Conservation (phyloP, 1,140 invertebrate genomes). For the Psilanteris sp. region DNA sequence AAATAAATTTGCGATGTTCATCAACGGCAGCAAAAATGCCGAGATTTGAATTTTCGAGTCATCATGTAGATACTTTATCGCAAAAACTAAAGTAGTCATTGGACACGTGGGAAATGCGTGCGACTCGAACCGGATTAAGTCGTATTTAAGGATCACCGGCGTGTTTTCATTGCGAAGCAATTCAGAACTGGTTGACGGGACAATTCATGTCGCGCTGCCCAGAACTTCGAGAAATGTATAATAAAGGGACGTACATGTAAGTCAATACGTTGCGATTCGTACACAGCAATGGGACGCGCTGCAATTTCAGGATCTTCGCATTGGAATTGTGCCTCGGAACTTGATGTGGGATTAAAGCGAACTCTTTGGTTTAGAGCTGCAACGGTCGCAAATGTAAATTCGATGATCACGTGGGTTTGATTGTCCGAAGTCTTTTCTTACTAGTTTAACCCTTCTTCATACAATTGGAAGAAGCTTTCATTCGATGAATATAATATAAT, state of each 20-base stretch:
- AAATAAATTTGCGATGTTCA: too few relatives aligned
- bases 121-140: constrained; percentile 53
- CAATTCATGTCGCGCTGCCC: constrained; percentile 54
- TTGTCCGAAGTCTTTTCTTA: constrained; percentile 14
- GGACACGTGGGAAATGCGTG: constrained; percentile 59
- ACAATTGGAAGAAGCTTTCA: constrained; percentile 10
- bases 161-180: constrained; percentile 58
- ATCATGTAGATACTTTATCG: constrained; percentile 3
- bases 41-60: constrained; percentile 2
- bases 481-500: constrained; percentile 10
- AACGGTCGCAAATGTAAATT: constrained; percentile 40
- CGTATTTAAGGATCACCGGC: constrained; percentile 62
- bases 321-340: constrained; percentile 40
- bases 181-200: constrained; percentile 64
- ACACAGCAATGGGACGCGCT: constrained; percentile 19
- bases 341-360: constrained; percentile 47
- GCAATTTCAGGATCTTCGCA: constrained; percentile 39
- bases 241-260: constrained; percentile 47
- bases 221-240: constrained; percentile 39
- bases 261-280: constrained; percentile 51
- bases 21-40: too few relatives aligned
- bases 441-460: constrained; percentile 30
- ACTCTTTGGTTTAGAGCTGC: constrained; percentile 27
- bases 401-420: constrained; percentile 19
- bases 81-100: constrained; percentile 44